These are phyloP conservation scores for Denticeps clupeoides DNA, from an alignment of 2,797 vertebrate genomes.

Conservation along the genomic window DNA sequence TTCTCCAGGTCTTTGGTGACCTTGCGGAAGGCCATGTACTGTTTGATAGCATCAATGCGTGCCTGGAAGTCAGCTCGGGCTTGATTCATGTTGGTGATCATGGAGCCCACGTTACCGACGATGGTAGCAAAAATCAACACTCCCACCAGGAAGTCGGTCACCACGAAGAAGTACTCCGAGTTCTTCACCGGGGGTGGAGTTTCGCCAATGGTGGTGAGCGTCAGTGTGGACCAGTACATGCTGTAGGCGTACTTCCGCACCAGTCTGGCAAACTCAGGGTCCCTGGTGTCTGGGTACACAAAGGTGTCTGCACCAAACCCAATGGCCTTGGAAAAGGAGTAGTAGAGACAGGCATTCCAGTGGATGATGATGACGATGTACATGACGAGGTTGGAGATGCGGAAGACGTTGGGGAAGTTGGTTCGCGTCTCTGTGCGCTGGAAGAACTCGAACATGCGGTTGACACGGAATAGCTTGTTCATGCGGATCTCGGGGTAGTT, in stretches of 20 bases:
- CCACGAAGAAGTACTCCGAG: conserved; percentile 88
- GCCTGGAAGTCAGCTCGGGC: conserved; percentile 87
- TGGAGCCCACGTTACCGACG: conserved; percentile 92
- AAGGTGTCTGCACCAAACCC: conserved; percentile 85
- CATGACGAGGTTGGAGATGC: conserved; percentile 95
- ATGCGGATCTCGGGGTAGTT: conserved; percentile 85
- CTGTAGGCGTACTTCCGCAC: conserved; percentile 90
- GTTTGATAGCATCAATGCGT: conserved; percentile 90
- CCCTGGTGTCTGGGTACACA: conserved; percentile 73
- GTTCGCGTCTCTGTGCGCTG: conserved; percentile 92
- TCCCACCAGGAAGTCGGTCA: conserved; percentile 87
- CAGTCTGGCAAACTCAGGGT: conserved; percentile 84
- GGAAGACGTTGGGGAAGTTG: conserved; percentile 87
- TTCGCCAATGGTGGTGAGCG: conserved; percentile 91
- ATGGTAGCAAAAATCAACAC: conserved; percentile 95
- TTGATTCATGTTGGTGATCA: conserved; percentile 98
- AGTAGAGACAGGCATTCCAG: conserved; percentile 95
- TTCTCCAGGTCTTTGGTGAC: conserved; percentile 92
- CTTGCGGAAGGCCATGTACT: conserved; percentile 92
- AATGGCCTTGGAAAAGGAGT: conserved; percentile 86
- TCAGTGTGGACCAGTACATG: conserved; percentile 96
- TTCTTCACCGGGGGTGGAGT: conserved; percentile 85
- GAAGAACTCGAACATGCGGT: conserved; percentile 93
- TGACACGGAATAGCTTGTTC: conserved; percentile 77
- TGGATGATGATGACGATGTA: conserved; percentile 97